Conservation (phyloP, 2,888 invertebrate species). For the Drosophila mimetica region DNA sequence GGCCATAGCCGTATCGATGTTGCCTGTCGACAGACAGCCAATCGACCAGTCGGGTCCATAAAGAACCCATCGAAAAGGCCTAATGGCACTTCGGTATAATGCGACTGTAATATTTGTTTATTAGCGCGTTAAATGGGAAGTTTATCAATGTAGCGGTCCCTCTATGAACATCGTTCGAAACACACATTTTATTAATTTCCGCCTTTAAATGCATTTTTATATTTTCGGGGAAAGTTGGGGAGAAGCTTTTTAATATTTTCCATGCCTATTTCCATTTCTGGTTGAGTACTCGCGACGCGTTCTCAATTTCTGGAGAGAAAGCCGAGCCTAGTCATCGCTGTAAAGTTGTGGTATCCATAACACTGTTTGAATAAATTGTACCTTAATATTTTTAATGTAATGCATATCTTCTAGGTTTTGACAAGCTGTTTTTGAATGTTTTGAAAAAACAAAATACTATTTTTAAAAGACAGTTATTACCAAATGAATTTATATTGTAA, state of each 20-base stretch:
- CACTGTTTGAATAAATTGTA: too few relatives aligned
- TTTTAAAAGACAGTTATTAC: too few relatives aligned
- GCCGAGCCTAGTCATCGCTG: conserved; percentile 1
- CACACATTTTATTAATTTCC: conserved; percentile 54
- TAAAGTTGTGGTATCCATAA: not conserved
- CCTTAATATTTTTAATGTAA: too few relatives aligned
- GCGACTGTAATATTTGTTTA: conserved; percentile 66
- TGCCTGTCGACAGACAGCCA: conserved; percentile 9
- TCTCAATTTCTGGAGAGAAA: conserved; percentile 18
- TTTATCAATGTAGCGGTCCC: conserved; percentile 55
- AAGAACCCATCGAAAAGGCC: conserved; percentile 50
- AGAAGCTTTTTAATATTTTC: conserved; percentile 12
- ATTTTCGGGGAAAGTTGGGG: conserved; percentile 20
- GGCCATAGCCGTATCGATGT: conserved; percentile 28
- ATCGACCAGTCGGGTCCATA: conserved; percentile 33
- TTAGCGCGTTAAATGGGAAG: conserved; percentile 60
- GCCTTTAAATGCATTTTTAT: conserved; percentile 20
- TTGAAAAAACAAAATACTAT: too few relatives aligned
- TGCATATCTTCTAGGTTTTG: too few relatives aligned
- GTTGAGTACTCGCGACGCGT: conserved; percentile 23
- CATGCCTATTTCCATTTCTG: conserved; percentile 14
- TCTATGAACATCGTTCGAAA: conserved; percentile 53
- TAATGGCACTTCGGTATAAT: conserved; percentile 37
- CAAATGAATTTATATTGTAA: too few relatives aligned
- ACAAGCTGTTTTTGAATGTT: too few relatives aligned